phyloP scores from a whole-genome alignment of 2,797 vertebrate species.

The Catamblyrhynchus diadema region DNA sequence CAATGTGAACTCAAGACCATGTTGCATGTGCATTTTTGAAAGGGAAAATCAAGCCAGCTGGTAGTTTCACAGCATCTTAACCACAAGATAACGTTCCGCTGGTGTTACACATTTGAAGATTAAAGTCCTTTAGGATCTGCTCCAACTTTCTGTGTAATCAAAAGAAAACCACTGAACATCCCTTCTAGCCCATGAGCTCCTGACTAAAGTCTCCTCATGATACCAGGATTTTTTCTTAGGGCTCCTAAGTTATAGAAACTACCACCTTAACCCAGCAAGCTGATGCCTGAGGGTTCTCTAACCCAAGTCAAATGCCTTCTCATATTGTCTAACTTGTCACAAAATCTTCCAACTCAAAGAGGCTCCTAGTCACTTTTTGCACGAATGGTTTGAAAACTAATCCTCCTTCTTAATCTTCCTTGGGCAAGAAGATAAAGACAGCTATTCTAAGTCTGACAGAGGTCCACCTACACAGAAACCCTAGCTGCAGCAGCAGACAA shows the following conservation, averaged over 20 bases:
- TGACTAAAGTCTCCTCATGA: background rate
- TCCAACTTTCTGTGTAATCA: background rate
- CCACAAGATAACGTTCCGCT: background rate
- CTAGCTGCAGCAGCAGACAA: background rate
- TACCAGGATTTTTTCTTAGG: background rate
- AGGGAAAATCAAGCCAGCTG: background rate
- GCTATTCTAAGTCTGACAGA: constrained; percentile 25
- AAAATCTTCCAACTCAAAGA: background rate
- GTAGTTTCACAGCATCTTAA: background rate
- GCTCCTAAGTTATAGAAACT: background rate
- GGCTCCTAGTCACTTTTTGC: background rate
- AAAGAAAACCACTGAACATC: background rate
- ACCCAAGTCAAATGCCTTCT: background rate
- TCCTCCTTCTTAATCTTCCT: constrained; percentile 31
- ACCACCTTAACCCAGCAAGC: background rate
- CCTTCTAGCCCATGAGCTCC: background rate
- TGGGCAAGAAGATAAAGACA: constrained; percentile 32
- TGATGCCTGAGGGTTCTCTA: background rate
- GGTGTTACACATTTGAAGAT: background rate
- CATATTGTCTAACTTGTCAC: background rate
- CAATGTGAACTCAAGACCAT: background rate
- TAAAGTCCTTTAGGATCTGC: background rate
- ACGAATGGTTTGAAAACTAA: constrained; percentile 7
- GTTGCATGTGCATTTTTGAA: background rate
- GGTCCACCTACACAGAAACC: constrained; percentile 20